Percentiles rank a stretch among this genome's conserved stretches.
These are phyloP conservation scores for Drosophila yooni DNA, from an alignment of 2,888 invertebrate species.

Conservation along the genomic window DNA sequence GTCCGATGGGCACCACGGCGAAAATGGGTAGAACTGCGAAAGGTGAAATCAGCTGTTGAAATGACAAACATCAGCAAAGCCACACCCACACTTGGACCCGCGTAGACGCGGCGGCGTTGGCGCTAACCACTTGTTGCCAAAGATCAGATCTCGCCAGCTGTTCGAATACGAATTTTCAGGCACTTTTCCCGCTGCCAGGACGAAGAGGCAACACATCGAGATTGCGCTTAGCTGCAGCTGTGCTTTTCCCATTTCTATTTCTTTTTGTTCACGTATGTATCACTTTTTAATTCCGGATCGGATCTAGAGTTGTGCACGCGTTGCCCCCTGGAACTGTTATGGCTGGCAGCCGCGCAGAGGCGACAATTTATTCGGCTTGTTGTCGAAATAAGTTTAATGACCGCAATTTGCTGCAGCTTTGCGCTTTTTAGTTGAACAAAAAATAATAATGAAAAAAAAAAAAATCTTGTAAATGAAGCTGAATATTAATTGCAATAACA, in stretches of 20 bases:
- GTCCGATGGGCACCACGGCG: slow-evolving; percentile 91
- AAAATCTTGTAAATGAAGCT: slow-evolving; percentile 49
- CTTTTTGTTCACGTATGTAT: not conserved
- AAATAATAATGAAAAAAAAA: slow-evolving; percentile 22
- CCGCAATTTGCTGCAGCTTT: slow-evolving; percentile 76
- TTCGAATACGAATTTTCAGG: slow-evolving; percentile 48
- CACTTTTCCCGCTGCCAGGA: slow-evolving; percentile 58
- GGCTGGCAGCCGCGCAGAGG: slow-evolving; percentile 57
- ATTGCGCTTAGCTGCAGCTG: slow-evolving; percentile 23
- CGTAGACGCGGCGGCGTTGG: slow-evolving; percentile 63
- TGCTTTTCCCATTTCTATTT: slow-evolving; percentile 9
- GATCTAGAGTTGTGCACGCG: slow-evolving; percentile 44
- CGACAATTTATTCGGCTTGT: slow-evolving; percentile 73
- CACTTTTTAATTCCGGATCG: not conserved
- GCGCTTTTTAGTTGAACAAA: slow-evolving; percentile 61
- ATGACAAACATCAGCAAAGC: slow-evolving; percentile 5
- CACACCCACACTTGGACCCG: slow-evolving; percentile 78
- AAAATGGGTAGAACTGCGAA: slow-evolving; percentile 91
- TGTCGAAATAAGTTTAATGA: slow-evolving; percentile 79
- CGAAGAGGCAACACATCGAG: slow-evolving; percentile 24
- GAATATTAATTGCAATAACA: slow-evolving; percentile 76
- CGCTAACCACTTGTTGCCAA: slow-evolving; percentile 79
- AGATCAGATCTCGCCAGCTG: slow-evolving; percentile 83
- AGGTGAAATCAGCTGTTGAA: slow-evolving; percentile 11
- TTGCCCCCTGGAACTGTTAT: slow-evolving; percentile 53